A percentile compares a stretch with the other conserved stretches of the same genome.
phyloP scores from a whole-genome alignment of 2,888 invertebrate genomes.

The Spisula subtruncata region DNA sequence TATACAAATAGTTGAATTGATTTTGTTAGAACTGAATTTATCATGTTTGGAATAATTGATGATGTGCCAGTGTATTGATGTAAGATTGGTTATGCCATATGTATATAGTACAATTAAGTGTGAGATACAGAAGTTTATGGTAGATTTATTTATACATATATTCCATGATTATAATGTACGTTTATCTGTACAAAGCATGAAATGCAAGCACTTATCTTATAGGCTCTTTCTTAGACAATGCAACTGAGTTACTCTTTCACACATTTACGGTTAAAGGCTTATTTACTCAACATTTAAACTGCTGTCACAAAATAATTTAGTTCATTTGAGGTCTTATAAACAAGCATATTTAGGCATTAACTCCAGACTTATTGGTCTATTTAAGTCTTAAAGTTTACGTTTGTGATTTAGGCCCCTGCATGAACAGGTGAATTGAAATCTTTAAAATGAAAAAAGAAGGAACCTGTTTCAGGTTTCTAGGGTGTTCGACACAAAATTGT shows the following conservation, averaged over 20 bases:
- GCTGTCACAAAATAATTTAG: no score
- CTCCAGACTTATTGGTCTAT: no score
- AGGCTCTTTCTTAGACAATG: not conserved
- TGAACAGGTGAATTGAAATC: no score
- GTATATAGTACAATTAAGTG: not conserved
- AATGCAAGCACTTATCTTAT: conserved; percentile 18
- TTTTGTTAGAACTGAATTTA: not conserved
- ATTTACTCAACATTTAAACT: no score
- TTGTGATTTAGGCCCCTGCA: no score
- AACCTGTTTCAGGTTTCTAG: no score
- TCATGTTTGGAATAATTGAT: not conserved
- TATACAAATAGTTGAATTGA: not conserved
- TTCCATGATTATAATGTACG: not conserved
- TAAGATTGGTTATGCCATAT: not conserved
- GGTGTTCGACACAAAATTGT: no score
- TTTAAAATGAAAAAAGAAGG: no score
- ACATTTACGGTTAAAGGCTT: not conserved
- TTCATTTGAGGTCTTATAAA: no score
- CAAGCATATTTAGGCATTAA: no score
- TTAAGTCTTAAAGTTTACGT: no score
- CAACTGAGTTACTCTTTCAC: not conserved
- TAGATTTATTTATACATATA: not conserved
- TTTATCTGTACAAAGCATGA: conserved; percentile 1
- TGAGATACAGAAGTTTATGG: conserved; percentile 1
- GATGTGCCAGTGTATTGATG: not conserved